phyloP scores from a whole-genome alignment of 2,888 invertebrate species.

The Drosophila seclusa region DNA sequence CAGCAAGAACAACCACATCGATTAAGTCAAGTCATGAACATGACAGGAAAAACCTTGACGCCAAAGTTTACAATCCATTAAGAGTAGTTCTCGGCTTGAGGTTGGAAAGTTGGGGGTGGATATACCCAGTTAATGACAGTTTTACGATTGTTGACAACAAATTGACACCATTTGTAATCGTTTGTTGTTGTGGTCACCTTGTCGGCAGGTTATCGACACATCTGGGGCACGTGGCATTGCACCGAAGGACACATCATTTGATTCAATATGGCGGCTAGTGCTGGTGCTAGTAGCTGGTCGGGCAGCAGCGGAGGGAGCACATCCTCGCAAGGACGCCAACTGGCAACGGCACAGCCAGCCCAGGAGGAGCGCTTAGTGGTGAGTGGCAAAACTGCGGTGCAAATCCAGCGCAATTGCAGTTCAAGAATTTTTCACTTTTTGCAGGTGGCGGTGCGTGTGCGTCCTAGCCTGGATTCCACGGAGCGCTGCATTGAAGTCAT shows the following conservation, averaged over 20 bases:
- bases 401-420: neutral
- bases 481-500: constrained; percentile 85
- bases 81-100: constrained; percentile 16
- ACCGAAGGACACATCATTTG: constrained; percentile 43
- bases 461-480: constrained; percentile 92
- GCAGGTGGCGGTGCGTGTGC: constrained; percentile 94
- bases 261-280: constrained; percentile 67
- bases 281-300: constrained; percentile 80
- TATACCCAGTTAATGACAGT: constrained; percentile 65
- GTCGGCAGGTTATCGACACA: constrained; percentile 50
- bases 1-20: constrained; percentile 40
- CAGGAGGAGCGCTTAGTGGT: constrained; percentile 85
- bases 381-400: constrained; percentile 24
- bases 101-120: constrained; percentile 12
- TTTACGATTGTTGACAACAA: constrained; percentile 78
- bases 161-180: constrained; percentile 77
- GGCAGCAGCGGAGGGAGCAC: constrained; percentile 82
- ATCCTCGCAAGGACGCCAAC: constrained; percentile 77
- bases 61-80: constrained; percentile 74
- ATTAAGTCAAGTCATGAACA: constrained; percentile 47
- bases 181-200: constrained; percentile 41
- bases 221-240: constrained; percentile 51
- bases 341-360: constrained; percentile 69
- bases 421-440: neutral
- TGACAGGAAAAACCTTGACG: constrained; percentile 63